These are phyloP conservation scores for Asobara japonica DNA, from an alignment of 1,140 invertebrate species.

Conservation along the genomic window DNA sequence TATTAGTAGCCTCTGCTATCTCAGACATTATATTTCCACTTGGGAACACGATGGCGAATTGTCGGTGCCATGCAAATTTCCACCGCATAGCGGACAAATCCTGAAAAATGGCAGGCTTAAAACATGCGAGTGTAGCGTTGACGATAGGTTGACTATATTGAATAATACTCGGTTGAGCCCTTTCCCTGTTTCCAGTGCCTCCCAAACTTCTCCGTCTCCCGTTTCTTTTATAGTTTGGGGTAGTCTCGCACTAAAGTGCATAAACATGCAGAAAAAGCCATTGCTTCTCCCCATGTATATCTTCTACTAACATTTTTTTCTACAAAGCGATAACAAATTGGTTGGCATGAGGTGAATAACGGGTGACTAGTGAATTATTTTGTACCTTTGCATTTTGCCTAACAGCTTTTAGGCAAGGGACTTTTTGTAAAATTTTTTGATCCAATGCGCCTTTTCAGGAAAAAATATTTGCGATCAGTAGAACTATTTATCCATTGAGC, in stretches of 20 bases:
- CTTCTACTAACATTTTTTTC: too few relatives aligned
- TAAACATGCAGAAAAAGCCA: not conserved
- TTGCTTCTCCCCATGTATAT: too few relatives aligned
- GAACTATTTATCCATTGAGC: too few relatives aligned
- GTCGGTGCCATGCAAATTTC: constrained; percentile 55
- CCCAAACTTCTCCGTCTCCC: not conserved
- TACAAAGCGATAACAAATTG: too few relatives aligned
- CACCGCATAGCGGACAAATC: constrained; percentile 53
- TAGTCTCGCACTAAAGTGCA: not conserved
- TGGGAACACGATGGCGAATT: constrained; percentile 6
- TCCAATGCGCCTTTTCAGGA: too few relatives aligned
- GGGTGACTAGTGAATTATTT: too few relatives aligned
- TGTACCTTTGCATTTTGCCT: too few relatives aligned
- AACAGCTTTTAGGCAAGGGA: too few relatives aligned
- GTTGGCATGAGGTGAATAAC: too few relatives aligned
- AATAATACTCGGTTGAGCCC: constrained; percentile 43
- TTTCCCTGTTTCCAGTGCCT: constrained; percentile 47
- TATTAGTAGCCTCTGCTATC: constrained; percentile 18
- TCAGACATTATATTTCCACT: constrained; percentile 28
- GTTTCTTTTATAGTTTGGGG: not conserved
- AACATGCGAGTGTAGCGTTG: constrained; percentile 62
- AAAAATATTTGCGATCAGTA: too few relatives aligned
- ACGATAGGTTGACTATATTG: constrained; percentile 56
- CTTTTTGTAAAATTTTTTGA: too few relatives aligned
- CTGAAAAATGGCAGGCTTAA: constrained; percentile 65